phyloP scores from a whole-genome alignment of 2,113 vertebrate species.

The Perccottus glenii region DNA sequence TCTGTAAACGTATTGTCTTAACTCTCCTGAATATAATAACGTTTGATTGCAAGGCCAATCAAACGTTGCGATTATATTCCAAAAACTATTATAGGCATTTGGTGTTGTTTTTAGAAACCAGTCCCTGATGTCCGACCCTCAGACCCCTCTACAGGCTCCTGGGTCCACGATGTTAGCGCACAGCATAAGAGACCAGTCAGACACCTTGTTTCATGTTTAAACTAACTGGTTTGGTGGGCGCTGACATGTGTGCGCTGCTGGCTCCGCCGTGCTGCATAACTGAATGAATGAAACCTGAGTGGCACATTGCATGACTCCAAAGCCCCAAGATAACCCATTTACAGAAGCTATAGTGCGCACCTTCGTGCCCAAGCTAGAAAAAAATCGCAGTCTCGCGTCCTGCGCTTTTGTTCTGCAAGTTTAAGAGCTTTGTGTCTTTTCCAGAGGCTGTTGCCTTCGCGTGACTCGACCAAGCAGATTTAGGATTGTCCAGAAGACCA shows the following conservation, averaged over 20 bases:
- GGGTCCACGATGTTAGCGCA: neutral
- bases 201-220: conserved; percentile 12
- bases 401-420: conserved; percentile 74
- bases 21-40: no score
- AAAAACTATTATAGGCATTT: no score
- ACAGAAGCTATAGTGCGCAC: conserved; percentile 63
- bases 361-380: conserved; percentile 58
- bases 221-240: conserved; percentile 42
- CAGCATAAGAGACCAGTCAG: conserved; percentile 25
- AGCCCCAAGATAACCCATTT: conserved; percentile 72
- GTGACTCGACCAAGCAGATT: conserved; percentile 84
- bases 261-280: conserved; percentile 65
- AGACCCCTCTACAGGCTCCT: neutral
- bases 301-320: conserved; percentile 78
- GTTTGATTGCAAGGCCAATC: no score
- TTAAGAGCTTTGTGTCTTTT: conserved; percentile 82
- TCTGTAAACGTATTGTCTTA: no score
- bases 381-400: conserved; percentile 54
- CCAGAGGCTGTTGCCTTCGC: conserved; percentile 79
- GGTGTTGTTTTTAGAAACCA: no score
- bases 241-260: conserved; percentile 33
- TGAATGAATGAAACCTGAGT: conserved; percentile 66
- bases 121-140: neutral
- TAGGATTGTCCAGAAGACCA: conserved; percentile 79
- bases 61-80: no score